Conservation (phyloP, 2,113 vertebrate species). For the Jacana jacana region DNA sequence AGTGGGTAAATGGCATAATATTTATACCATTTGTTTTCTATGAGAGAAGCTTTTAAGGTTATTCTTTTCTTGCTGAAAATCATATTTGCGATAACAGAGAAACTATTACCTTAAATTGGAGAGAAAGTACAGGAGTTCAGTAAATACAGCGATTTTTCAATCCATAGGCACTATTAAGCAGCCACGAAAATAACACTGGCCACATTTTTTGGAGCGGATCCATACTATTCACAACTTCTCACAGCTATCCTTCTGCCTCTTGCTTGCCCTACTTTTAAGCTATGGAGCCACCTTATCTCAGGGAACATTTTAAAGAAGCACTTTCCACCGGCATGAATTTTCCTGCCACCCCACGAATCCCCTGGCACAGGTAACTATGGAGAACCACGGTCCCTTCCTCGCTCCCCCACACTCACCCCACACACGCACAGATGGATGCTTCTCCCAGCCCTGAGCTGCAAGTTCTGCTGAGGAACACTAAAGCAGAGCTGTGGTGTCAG, state of each 20-base stretch:
- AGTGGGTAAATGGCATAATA: not conserved
- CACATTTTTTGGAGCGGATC: conserved; percentile 7
- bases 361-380: not conserved
- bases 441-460: conserved; percentile 14
- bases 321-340: not conserved
- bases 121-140: not conserved
- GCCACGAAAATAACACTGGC: not conserved
- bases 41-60: not conserved
- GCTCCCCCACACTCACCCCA: not conserved
- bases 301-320: not conserved
- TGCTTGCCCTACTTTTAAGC: conserved; percentile 12
- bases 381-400: not conserved
- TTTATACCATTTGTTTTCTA: not conserved
- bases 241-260: not conserved
- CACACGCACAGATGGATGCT: not conserved
- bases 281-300: not conserved
- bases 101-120: not conserved
- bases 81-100: not conserved
- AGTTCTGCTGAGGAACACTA: not conserved
- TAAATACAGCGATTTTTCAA: not conserved
- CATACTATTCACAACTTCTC: conserved; percentile 13
- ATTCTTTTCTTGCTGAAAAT: not conserved
- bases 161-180: not conserved
- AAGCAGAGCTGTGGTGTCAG: not conserved
- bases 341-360: not conserved